phyloP scores from a whole-genome alignment of 1,140 invertebrate genomes.

The Rhopalosiphum maidis region DNA sequence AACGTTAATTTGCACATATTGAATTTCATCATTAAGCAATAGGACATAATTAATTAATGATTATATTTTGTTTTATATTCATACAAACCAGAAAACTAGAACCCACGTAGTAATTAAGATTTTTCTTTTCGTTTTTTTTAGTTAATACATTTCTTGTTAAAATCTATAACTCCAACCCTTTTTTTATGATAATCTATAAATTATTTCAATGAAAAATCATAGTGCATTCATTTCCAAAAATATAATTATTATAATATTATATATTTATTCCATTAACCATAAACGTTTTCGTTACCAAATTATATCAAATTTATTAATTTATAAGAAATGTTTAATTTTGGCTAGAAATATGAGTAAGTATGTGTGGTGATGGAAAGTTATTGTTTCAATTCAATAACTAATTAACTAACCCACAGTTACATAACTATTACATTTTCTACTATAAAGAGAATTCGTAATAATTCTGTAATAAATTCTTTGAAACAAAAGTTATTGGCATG shows the following conservation, averaged over 20 bases:
- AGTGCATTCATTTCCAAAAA: background rate
- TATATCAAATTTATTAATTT: background rate
- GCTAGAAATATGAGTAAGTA: background rate
- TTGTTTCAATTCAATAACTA: conserved; percentile 9
- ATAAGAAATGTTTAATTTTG: background rate
- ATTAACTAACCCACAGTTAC: background rate
- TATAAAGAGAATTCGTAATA: background rate
- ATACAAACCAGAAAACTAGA: background rate
- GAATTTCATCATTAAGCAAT: background rate
- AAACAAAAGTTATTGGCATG: background rate
- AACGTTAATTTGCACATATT: background rate
- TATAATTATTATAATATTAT: background rate
- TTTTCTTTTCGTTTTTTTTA: background rate
- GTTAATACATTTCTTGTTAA: background rate
- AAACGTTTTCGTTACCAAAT: background rate
- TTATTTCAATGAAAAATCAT: background rate
- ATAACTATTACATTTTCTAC: background rate
- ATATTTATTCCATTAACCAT: background rate
- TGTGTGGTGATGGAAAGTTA: background rate
- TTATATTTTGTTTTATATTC: background rate
- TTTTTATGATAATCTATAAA: background rate
- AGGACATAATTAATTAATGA: background rate
- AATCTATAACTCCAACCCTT: background rate
- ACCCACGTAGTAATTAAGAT: background rate
- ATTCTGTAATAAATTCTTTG: background rate